phyloP scores from a whole-genome alignment of 2,797 vertebrate species.

The Hemibagrus guttatus region DNA sequence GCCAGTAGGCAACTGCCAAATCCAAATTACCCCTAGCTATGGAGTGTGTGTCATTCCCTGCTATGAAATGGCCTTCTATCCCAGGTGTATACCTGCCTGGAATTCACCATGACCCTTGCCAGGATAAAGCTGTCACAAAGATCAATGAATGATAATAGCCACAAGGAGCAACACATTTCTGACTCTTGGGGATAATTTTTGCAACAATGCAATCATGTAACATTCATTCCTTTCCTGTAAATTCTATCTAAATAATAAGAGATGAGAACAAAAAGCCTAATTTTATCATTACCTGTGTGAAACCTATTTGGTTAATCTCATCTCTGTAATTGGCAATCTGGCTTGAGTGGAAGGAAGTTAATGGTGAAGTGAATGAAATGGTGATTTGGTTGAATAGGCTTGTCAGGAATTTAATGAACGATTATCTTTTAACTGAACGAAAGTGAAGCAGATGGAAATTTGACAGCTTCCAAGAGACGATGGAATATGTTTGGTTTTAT shows the following conservation, averaged over 20 bases:
- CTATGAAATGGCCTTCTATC: neutral
- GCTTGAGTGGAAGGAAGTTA: constrained; percentile 38
- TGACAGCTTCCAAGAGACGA: constrained; percentile 31
- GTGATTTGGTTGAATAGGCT: constrained; percentile 46
- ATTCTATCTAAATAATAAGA: constrained; percentile 27
- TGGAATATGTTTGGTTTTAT: constrained; percentile 31
- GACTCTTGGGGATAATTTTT: neutral
- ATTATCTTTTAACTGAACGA: constrained; percentile 42
- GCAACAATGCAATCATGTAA: constrained; percentile 2
- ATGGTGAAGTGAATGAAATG: constrained; percentile 51
- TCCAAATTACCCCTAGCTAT: neutral
- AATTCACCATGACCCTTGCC: neutral
- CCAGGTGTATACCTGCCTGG: neutral
- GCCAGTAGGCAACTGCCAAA: neutral
- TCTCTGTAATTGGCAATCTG: constrained; percentile 41
- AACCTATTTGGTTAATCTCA: constrained; percentile 28
- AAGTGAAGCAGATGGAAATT: constrained; percentile 41
- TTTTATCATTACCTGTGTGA: constrained; percentile 33
- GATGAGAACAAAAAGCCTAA: neutral
- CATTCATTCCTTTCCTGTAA: neutral
- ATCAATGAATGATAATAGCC: neutral
- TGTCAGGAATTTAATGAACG: constrained; percentile 40
- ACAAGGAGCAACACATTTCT: neutral
- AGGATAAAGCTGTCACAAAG: neutral
- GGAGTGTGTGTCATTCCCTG: neutral